Evolutionary conservation across 2,797 vertebrate genomes (phyloP), one percentile per base, ranked within the genome.

Genomic region (Enteromius thamalakanensis): DNA sequence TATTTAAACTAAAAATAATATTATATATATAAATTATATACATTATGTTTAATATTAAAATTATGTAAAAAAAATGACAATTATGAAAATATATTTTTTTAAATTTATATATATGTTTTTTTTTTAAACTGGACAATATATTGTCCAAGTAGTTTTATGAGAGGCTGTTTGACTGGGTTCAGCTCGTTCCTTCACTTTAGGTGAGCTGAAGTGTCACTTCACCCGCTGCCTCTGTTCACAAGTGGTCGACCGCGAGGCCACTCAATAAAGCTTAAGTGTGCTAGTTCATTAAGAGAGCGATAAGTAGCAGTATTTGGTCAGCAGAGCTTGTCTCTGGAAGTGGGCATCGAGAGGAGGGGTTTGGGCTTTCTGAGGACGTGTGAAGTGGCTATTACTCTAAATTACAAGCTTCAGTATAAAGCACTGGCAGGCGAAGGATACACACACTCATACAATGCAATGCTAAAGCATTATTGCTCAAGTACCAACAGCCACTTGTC

Each of bases 311-410:
- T 76, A 84, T 85, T 86, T 88, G 83, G 87, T 84, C 85, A 88
- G 47, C 58, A 87, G 82, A 68, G 84, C 84, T 85, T 79, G 65
- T 74, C 84, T 84, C 80, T 83, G 82, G 51, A 72, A 83, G 79
- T 82, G 88, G 84, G 85, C 81, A 80, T 70, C 47, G 76, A 76
- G 64, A 79, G 77, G 47, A 68, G 81, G 76, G 75, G 74, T 82
- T 78, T 45, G 47, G 76, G 37, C 68, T 68, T 77, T 81, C 65
- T 87, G 84, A 82, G 76, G 77, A 84, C 64, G 85, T 77, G 83
- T 91, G 88, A 89, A 92, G 80, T 78, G 87, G 86, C 87, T 88
- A 87, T 87, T 80, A 86, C 85, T 78, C 82, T 81, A 90, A 91
- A 89, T 91, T 90, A 90, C 83, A 89, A 86, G 87, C 87, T 79